Evolutionary conservation across 2,113 vertebrate genomes (phyloP).

Genomic region (Lasiurus borealis): DNA sequence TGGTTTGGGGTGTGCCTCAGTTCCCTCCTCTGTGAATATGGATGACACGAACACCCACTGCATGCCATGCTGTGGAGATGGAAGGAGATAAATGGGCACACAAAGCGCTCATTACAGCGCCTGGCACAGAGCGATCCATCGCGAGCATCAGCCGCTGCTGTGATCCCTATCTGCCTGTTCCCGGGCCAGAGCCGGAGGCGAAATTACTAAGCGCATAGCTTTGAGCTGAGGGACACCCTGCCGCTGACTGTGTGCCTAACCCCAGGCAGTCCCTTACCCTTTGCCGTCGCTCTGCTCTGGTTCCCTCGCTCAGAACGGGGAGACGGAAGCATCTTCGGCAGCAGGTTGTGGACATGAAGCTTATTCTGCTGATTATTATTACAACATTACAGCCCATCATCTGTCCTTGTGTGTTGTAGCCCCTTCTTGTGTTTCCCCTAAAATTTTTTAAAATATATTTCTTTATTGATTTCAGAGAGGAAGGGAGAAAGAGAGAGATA

Average conservation of each 20-base stretch:
- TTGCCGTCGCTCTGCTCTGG: not conserved
- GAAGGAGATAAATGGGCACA: not conserved
- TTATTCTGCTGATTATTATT: slow-evolving; percentile 5
- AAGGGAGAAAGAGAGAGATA: too few species aligned
- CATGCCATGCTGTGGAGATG: not conserved
- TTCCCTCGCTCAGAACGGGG: not conserved
- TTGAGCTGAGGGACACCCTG: not conserved
- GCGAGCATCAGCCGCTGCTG: not conserved
- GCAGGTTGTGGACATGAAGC: not conserved
- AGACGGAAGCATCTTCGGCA: not conserved
- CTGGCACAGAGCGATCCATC: not conserved
- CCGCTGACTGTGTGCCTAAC: not conserved
- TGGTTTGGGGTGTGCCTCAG: not conserved
- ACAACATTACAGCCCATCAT: not conserved
- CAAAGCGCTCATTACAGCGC: not conserved
- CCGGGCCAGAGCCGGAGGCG: not conserved
- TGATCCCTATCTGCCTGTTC: not conserved
- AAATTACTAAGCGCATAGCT: not conserved
- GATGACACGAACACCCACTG: not conserved
- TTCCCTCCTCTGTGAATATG: not conserved
- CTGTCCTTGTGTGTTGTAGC: not conserved
- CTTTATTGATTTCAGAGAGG: too few species aligned
- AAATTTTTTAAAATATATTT: too few species aligned
- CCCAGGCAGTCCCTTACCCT: not conserved
- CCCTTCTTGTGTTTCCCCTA: not conserved